Evolutionary conservation across 30 jellyfish, hydroid and myxozoan genomes (phyloP), one percentile per base, ranked within the genome.

Genomic region (Hydra vulgaris): DNA sequence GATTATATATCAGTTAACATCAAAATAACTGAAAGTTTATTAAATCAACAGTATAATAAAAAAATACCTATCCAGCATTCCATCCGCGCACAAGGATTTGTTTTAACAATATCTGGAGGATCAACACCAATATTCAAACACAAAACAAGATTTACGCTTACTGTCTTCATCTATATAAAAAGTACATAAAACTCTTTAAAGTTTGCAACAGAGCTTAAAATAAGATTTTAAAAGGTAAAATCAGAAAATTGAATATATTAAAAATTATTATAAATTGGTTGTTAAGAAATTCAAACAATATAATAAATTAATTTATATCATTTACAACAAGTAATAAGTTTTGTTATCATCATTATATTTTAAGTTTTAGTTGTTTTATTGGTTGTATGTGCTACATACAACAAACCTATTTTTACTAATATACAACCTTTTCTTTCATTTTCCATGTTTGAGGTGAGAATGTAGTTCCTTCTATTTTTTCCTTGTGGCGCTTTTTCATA

Each of bases 41-140:
- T 40, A 3, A 12, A 40, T 40, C 12, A 3, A 40, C 61, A 40
- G 12, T 3, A 40, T 12, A 5, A 3, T 40, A 40, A 40, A 12
- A 40, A 12, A 85, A 54, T 77, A 90, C 97, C 97, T 55, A 90
- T 90, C 97, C 97, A 90, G 83, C 97, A 90, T 76, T 90, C 97
- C 73, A 85, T 85, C 53, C 97, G 86, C 15, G 97, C 95, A 90
- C 97, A 90, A 0, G 97, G 97, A 26, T 90, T 89, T 17, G 95
- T 90, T 66, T 90, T 90, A 71, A 90, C 90, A 54, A 90, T 92
- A 66, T 90, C 97, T 17, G 97, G 97, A 0, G 97, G 97, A 76
- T 90, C 97, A 23, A 90, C 97, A 21, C 97, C 97, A 85, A 90
- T 89, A 74, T 90, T 90, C 25, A 90, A 72, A 71, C 97, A 90